phyloP scores from a whole-genome alignment of 2,113 vertebrate genomes.

The Caretta caretta region DNA sequence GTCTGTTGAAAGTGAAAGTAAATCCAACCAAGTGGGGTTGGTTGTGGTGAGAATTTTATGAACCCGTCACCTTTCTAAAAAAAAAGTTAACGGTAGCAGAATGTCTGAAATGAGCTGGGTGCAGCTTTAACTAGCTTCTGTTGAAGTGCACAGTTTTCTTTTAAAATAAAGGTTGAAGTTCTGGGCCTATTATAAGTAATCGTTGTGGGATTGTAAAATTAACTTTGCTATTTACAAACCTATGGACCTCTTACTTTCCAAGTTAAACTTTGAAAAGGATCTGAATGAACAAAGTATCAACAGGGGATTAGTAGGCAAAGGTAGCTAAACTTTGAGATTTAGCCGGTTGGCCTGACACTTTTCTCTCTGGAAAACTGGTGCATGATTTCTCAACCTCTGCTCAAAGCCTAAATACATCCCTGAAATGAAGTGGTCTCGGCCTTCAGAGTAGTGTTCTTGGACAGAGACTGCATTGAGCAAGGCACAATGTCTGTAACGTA shows the following conservation, averaged over 20 bases:
- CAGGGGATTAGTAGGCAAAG: background rate
- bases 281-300: background rate
- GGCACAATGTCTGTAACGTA: background rate
- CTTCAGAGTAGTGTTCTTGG: conserved; percentile 4
- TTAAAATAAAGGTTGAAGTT: background rate
- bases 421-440: conserved; percentile 59
- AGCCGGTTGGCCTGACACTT: background rate
- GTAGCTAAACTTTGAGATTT: background rate
- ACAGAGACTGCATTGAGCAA: conserved; percentile 31
- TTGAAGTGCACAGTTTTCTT: background rate
- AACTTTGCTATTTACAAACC: background rate
- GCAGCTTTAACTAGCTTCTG: background rate
- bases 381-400: background rate
- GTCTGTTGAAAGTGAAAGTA: background rate
- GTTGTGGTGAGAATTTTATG: background rate
- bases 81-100: background rate
- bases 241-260: background rate
- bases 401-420: conserved; percentile 36
- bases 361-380: conserved; percentile 27
- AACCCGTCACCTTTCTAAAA: background rate
- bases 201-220: background rate
- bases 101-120: background rate
- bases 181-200: background rate
- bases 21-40: background rate
- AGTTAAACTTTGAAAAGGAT: background rate